Evolutionary conservation across 2,797 vertebrate genomes (phyloP), one percentile per base, ranked within the genome.

Genomic region (Poeciliopsis paucimaculata): DNA sequence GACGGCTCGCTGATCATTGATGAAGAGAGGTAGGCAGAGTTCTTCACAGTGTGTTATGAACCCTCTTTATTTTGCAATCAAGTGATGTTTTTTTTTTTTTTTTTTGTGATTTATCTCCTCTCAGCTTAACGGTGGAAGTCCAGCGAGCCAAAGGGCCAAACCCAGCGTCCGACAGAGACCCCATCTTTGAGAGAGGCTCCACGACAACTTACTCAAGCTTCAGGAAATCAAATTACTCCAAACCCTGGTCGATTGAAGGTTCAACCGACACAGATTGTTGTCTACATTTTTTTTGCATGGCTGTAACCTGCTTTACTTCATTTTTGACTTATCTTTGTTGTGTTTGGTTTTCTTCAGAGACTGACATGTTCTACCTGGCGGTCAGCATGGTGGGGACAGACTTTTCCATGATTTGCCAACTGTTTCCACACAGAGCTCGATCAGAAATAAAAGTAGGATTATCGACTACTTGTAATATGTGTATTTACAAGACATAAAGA

Each of bases 361-460:
- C 98, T 0, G 98, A 99, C 86, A 97, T 99, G 98, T 99, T 99
- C 93, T 99, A 97, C 90, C 91, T 99, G 93, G 98, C 98, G 20
- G 96, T 99, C 73, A 99, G 97, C 91, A 99, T 99, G 98, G 98
- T 99, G 82, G 98, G 98, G 88, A 99, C 97, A 13, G 98, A 99
- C 92, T 99, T 99, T 82, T 98, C 98, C 70, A 97, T 99, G 96
- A 99, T 99, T 66, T 96, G 97, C 68, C 97, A 97, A 45, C 96
- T 99, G 62, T 99, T 99, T 95, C 97, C 98, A 89, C 97, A 98
- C 84, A 97, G 98, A 94, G 94, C 94, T 87, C 97, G 98, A 77
- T 92, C 96, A 71, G 98, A 99, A 94, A 99, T 99, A 92, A 99
- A 99, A 97, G 98, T 99, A 90, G 57, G 53, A 80, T 76, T 13